phyloP scores from a whole-genome alignment of 2,113 vertebrate species.

The Leptobrachium ailaonicum region DNA sequence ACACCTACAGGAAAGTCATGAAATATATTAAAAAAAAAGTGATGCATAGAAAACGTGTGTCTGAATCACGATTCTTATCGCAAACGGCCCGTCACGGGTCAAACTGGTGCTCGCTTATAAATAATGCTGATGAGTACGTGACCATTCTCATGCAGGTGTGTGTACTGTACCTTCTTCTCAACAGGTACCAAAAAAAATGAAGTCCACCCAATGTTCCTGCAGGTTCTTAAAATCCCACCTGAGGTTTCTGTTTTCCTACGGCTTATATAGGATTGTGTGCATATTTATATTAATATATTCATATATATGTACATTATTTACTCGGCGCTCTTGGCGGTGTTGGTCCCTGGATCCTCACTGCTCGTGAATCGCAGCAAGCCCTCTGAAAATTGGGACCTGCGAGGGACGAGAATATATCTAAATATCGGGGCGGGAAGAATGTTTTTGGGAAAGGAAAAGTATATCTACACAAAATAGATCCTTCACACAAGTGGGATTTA shows the following conservation, averaged over 20 bases:
- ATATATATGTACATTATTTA: not conserved
- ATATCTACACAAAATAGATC: not conserved
- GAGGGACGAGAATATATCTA: conserved; percentile 1
- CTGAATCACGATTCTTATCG: conserved; percentile 1
- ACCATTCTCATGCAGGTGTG: conserved; percentile 24
- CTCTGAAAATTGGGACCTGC: not conserved
- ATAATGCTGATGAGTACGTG: conserved; percentile 22
- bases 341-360: not conserved
- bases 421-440: not conserved
- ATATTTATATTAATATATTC: too few species aligned
- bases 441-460: not conserved
- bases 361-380: conserved; percentile 9
- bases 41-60: not conserved
- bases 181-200: conserved; percentile 44
- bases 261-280: not conserved
- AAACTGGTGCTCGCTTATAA: conserved; percentile 25
- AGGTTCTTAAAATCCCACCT: not conserved
- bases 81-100: not conserved
- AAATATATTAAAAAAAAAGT: conserved; percentile 1
- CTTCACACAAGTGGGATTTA: not conserved
- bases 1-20: not conserved
- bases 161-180: conserved; percentile 44
- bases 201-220: not conserved
- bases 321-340: not conserved
- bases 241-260: not conserved